Evolutionary conservation across 2,888 invertebrate genomes (phyloP).

Genomic region (Hirtodrosophila confusa): DNA sequence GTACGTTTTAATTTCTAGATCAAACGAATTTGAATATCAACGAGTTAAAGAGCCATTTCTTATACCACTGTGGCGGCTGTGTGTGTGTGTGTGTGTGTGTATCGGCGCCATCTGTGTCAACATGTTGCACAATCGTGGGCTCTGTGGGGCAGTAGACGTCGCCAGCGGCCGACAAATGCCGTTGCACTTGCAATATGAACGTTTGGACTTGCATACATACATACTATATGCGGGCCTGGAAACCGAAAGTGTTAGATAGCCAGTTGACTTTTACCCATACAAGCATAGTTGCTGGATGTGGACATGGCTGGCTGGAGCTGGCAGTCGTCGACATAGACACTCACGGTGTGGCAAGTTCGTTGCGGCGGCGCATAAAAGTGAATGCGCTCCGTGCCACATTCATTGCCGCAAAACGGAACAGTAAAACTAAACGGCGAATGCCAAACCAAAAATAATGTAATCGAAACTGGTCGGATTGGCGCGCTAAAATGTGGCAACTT

Average conservation of each 20-base stretch:
- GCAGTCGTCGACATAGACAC: conserved; percentile 64
- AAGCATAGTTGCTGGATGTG: conserved; percentile 16
- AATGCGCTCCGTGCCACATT: conserved; percentile 66
- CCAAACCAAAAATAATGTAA: conserved; percentile 69
- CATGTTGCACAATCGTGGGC: conserved; percentile 42
- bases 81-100: background rate
- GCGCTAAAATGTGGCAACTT: conserved; percentile 68
- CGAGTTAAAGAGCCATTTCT: background rate
- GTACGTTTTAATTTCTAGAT: no score
- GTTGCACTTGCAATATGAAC: conserved; percentile 71
- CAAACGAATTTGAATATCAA: no score
- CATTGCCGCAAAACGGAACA: conserved; percentile 79
- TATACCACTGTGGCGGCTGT: conserved; percentile 36
- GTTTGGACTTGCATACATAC: conserved; percentile 22
- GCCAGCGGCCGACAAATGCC: conserved; percentile 27
- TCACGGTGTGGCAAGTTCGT: conserved; percentile 76
- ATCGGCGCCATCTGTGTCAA: conserved; percentile 22
- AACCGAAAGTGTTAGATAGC: conserved; percentile 59
- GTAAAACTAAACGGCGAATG: conserved; percentile 50
- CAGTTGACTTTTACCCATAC: conserved; percentile 61
- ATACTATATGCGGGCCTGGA: conserved; percentile 21
- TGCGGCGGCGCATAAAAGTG: conserved; percentile 63
- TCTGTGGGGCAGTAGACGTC: conserved; percentile 28
- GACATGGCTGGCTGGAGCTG: conserved; percentile 8
- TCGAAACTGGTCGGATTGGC: conserved; percentile 75